Evolutionary conservation across 2,113 vertebrate species (phyloP).

Genomic region (Pimephales promelas): DNA sequence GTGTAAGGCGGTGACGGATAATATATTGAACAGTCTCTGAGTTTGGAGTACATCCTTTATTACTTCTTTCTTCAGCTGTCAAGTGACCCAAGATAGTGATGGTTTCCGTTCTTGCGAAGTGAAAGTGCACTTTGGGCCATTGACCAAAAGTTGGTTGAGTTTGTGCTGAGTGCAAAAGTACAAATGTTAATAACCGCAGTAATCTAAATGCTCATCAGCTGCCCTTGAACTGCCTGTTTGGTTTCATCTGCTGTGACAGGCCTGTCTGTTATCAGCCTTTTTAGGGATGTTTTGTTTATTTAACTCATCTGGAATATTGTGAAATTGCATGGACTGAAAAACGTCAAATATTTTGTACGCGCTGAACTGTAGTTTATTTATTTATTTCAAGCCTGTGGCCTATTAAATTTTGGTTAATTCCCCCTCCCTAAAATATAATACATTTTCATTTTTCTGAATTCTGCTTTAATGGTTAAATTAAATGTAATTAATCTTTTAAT

Average conservation of each 20-base stretch:
- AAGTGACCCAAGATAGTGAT: slow-evolving; percentile 1
- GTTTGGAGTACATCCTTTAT: slow-evolving; percentile 24
- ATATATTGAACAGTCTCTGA: neutral
- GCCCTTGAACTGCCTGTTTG: slow-evolving; percentile 16
- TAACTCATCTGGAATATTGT: slow-evolving; percentile 6
- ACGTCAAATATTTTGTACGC: neutral
- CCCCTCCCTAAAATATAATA: neutral
- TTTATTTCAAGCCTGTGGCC: neutral
- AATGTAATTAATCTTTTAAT: neutral
- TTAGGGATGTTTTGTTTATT: neutral
- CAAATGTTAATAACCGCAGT: neutral
- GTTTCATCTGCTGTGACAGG: neutral
- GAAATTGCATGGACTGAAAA: neutral
- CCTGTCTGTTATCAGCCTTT: slow-evolving; percentile 1
- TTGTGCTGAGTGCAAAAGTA: neutral
- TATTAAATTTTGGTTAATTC: neutral
- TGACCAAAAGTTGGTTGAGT: slow-evolving; percentile 4
- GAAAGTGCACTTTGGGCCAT: neutral
- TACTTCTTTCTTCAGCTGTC: neutral
- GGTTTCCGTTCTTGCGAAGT: neutral
- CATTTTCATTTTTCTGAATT: neutral
- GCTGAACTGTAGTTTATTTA: neutral
- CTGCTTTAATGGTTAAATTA: neutral
- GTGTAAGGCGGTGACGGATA: slow-evolving; percentile 23
- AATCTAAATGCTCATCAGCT: neutral